A percentile compares a stretch with the other conserved stretches of the same genome.
Evolutionary conservation across 1,140 invertebrate genomes (phyloP).

Genomic region (Drosophila mauritiana): DNA sequence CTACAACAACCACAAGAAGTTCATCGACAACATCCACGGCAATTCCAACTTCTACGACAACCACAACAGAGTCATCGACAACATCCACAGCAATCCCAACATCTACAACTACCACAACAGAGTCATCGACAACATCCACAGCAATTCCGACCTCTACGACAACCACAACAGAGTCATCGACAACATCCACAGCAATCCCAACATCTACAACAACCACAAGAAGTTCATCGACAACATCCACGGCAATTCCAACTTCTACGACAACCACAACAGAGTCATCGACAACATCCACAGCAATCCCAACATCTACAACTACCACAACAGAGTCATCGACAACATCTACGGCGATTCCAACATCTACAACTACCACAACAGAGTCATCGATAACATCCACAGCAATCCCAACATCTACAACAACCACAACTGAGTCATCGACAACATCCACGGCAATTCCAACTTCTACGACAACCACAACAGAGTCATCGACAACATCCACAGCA

Average conservation of each 20-base stretch:
- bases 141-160: neutral
- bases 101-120: slow-evolving; percentile 2
- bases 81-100: neutral
- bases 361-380: neutral
- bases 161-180: neutral
- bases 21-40: neutral
- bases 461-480: neutral
- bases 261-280: neutral
- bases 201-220: neutral
- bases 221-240: neutral
- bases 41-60: neutral
- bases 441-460: neutral
- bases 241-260: neutral
- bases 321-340: slow-evolving; percentile 1
- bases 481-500: slow-evolving; percentile 11
- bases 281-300: slow-evolving; percentile 5
- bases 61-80: neutral
- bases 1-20: neutral
- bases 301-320: neutral
- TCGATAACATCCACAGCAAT: neutral
- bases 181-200: slow-evolving; percentile 12
- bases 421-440: neutral
- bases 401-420: neutral
- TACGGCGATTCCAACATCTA: neutral
- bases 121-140: neutral